Percentiles rank a stretch among this genome's conserved stretches.
Conservation (phyloP, 2,797 vertebrate genomes). For the Hipposideros larvatus region DNA sequence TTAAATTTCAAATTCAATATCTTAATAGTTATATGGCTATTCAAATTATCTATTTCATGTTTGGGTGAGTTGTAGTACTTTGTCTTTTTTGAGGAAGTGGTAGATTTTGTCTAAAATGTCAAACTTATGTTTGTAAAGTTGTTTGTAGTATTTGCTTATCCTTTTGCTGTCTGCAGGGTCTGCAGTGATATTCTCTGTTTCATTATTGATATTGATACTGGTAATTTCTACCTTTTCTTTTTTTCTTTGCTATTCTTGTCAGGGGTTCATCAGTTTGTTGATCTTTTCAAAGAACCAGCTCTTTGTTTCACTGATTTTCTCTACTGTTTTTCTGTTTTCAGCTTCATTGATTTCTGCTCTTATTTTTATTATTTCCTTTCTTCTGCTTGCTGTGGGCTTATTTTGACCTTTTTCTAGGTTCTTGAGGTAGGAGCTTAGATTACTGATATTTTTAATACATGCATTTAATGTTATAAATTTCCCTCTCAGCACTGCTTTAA, state of each 20-base stretch:
- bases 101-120: neutral
- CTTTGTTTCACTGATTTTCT: neutral
- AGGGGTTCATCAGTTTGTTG: neutral
- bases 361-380: neutral
- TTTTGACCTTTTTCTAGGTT: neutral
- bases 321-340: neutral
- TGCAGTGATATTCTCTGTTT: neutral
- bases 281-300: neutral
- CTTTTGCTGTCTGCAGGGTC: neutral
- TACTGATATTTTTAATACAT: neutral
- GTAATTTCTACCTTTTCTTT: neutral
- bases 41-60: neutral
- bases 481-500: neutral
- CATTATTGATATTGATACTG: neutral
- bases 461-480: neutral
- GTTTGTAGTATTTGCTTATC: neutral
- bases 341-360: neutral
- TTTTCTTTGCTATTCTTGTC: neutral
- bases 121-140: neutral
- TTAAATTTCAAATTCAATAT: neutral
- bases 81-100: neutral
- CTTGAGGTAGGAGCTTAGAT: neutral
- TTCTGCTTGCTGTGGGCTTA: neutral
- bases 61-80: neutral
- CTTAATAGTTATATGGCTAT: neutral